Evolutionary conservation across 2,113 vertebrate genomes (phyloP), one percentile per base, ranked within the genome.

Genomic region (Gavia stellata): DNA sequence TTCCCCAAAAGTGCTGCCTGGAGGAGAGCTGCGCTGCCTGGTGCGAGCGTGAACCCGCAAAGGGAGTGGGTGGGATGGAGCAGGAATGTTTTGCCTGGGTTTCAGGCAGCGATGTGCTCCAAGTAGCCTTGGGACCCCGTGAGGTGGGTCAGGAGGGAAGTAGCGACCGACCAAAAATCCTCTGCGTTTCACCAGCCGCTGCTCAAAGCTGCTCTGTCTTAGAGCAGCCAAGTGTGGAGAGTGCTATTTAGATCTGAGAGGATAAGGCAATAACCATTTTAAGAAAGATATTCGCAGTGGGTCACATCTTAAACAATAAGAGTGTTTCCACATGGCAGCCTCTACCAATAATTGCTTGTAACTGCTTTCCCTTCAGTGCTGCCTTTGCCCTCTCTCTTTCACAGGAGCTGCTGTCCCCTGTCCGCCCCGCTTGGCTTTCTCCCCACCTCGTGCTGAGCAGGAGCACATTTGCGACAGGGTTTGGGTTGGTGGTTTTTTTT

Each of bases 291-390:
- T 82, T 95, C 24, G 17, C 73, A 63, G 90, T 49, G 87, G 93
- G 95, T 96, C 90, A 96, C 42, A 87, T 86, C 92, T 96, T 88
- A 96, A 97, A 97, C 97, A 95, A 92, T 58, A 93, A 87, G 78
- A 94, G 38, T 29, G n/a, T 95, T 97, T 96, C 93, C 90, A 82
- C 90, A 77, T 68, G 90, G 84, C 81, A 95, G 90, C 88, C 75
- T 73, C 83, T 92, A 94, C 95, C 95, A 95, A 82, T 96, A 95
- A 97, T 97, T 92, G 93, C 96, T 97, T 95, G 96, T 94, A 97
- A 97, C 97, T 95, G 92, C 92, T 92, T 97, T 80, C 65, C 93
- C 70, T 62, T 75, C 1, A 1, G 49, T 25, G 44, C 87, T 74
- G 66, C 92, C 77, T 88, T 91, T 94, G 77, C 77, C 95, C 86